Evolutionary conservation across 92 coral and sea anemone genomes (phyloP).

Genomic region (Porites rus): DNA sequence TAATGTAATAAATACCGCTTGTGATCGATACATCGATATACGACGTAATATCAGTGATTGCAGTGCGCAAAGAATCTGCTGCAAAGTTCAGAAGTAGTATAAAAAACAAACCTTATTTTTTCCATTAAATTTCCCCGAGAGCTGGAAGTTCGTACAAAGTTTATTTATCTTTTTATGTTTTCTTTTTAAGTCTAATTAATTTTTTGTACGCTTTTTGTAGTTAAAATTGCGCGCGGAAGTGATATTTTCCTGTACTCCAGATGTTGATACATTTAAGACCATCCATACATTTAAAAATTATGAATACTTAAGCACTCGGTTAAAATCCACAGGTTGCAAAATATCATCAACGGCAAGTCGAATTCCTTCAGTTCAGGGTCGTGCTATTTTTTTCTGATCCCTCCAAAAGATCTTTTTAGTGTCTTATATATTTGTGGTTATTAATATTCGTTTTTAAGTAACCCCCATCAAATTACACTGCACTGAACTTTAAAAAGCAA

Average conservation of each 20-base stretch:
- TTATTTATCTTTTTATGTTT: not conserved
- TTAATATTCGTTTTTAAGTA: not conserved
- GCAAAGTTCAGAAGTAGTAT: conserved; percentile 3
- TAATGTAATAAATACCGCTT: conserved; percentile 25
- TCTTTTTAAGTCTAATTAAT: not conserved
- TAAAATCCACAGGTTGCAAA: conserved; percentile 14
- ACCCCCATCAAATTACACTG: not conserved
- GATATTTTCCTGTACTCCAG: not conserved
- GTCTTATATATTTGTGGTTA: not conserved
- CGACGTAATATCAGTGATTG: conserved; percentile 9
- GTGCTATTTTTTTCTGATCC: not conserved
- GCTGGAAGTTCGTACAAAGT: not conserved
- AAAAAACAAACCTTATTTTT: not conserved
- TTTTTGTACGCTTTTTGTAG: not conserved
- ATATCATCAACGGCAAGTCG: not conserved
- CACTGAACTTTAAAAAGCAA: not conserved
- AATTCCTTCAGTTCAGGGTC: conserved; percentile 30
- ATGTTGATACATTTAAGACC: conserved; percentile 5
- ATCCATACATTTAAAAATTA: conserved; percentile 24
- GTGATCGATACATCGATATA: conserved; percentile 39
- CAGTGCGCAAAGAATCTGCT: conserved; percentile 37
- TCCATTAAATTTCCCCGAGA: not conserved
- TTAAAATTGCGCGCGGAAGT: not conserved
- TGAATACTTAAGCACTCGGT: conserved; percentile 7
- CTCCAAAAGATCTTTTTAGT: not conserved